phyloP scores from a whole-genome alignment of 2,888 invertebrate genomes.

The Lasioglossum pauxillum region DNA sequence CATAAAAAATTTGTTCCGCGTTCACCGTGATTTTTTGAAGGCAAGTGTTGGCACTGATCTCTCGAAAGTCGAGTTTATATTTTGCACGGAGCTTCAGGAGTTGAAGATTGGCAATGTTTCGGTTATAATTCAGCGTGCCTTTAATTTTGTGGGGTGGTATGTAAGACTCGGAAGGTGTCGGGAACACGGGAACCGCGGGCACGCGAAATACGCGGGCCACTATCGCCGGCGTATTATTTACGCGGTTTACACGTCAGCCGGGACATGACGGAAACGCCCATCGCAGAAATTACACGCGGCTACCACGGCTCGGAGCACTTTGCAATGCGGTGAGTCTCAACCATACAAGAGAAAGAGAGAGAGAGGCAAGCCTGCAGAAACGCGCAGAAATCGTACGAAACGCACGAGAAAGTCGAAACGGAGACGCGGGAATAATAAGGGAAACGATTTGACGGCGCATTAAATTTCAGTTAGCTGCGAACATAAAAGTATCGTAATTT shows the following conservation, averaged over 20 bases:
- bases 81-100: neutral
- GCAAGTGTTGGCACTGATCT: neutral
- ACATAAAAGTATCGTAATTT: slow-evolving; percentile 80
- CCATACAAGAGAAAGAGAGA: neutral
- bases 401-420: slow-evolving; percentile 22
- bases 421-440: slow-evolving; percentile 47
- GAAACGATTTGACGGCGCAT: slow-evolving; percentile 74
- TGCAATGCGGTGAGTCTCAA: slow-evolving; percentile 1
- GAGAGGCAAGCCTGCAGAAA: neutral
- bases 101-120: neutral
- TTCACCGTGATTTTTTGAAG: neutral
- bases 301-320: slow-evolving; percentile 45
- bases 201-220: slow-evolving; percentile 5
- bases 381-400: slow-evolving; percentile 48
- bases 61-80: neutral
- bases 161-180: slow-evolving; percentile 56
- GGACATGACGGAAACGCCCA: slow-evolving; percentile 69
- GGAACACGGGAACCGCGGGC: slow-evolving; percentile 41
- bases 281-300: slow-evolving; percentile 69
- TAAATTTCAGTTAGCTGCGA: slow-evolving; percentile 80
- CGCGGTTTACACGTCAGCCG: slow-evolving; percentile 65
- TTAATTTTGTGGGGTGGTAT: slow-evolving; percentile 47
- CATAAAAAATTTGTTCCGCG: too few species aligned
- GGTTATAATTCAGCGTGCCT: slow-evolving; percentile 4
- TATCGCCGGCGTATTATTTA: slow-evolving; percentile 62